These are phyloP conservation scores for Tubiluchus corallicola DNA, from an alignment of 2,888 invertebrate genomes.

Conservation along the genomic window DNA sequence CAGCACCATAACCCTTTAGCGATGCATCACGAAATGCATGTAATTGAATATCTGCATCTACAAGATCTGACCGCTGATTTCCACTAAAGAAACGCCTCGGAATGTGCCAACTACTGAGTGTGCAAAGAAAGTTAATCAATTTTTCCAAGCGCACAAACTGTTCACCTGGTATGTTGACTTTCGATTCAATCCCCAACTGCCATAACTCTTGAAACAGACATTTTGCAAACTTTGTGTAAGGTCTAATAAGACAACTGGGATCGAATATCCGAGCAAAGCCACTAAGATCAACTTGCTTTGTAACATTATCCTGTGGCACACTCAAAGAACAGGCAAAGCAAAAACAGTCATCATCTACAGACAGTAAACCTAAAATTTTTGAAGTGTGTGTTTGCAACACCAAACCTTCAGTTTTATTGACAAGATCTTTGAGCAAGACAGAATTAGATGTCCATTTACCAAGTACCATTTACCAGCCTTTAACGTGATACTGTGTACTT, in stretches of 20 bases:
- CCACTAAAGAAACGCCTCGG: too few relatives aligned
- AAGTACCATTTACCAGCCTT: background rate
- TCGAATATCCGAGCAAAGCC: background rate
- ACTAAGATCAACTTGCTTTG: background rate
- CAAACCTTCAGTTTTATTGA: too few relatives aligned
- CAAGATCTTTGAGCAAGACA: too few relatives aligned
- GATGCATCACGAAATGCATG: background rate
- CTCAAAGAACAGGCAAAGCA: background rate
- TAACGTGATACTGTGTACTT: background rate
- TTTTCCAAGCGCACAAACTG: background rate
- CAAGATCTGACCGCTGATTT: background rate
- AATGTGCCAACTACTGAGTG: background rate
- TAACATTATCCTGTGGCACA: background rate
- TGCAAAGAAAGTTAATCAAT: background rate
- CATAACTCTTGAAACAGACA: conserved; percentile 1
- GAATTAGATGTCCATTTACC: too few relatives aligned
- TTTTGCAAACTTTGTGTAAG: background rate
- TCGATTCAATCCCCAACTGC: background rate
- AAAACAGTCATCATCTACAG: background rate
- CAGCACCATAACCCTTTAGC: background rate
- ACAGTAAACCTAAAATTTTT: background rate
- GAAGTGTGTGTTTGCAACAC: too few relatives aligned
- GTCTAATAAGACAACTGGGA: background rate
- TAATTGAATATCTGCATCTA: background rate
- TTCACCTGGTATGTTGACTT: background rate